These are phyloP conservation scores for Teleogryllus oceanicus DNA, from an alignment of 2,888 invertebrate species.

Conservation along the genomic window DNA sequence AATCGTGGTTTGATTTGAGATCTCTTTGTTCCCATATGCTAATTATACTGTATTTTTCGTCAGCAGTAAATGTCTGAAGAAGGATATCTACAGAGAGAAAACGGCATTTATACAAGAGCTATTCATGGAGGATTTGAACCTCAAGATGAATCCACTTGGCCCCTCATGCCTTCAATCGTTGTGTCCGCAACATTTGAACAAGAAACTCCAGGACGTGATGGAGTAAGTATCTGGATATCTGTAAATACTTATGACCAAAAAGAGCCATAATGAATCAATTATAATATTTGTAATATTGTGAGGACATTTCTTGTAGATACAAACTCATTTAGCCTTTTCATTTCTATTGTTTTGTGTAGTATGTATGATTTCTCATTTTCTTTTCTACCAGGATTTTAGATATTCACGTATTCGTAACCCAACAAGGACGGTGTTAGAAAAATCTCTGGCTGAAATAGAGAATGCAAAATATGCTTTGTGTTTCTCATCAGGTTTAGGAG, in stretches of 20 bases:
- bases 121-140: conserved; percentile 92
- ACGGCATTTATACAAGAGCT: conserved; percentile 72
- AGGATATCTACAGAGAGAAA: too few relatives aligned
- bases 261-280: too few relatives aligned
- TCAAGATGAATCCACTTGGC: conserved; percentile 78
- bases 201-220: conserved; percentile 74
- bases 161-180: conserved; percentile 87
- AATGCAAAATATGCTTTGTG: conserved; percentile 77
- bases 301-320: too few relatives aligned
- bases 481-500: conserved; percentile 89
- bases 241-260: neutral
- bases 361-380: neutral
- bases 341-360: too few relatives aligned
- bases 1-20: too few relatives aligned
- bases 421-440: conserved; percentile 80
- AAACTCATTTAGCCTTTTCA: too few relatives aligned
- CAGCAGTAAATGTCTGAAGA: too few relatives aligned
- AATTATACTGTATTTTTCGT: too few relatives aligned
- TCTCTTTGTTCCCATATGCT: too few relatives aligned
- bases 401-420: conserved; percentile 95
- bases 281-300: too few relatives aligned
- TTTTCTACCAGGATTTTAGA: conserved; percentile 69
- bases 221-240: conserved; percentile 52
- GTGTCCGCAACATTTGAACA: conserved; percentile 92
- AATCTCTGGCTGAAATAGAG: conserved; percentile 86